Evolutionary conservation across 2,888 invertebrate genomes (phyloP), one percentile per base, ranked within the genome.

Genomic region (Deilephila elpenor): DNA sequence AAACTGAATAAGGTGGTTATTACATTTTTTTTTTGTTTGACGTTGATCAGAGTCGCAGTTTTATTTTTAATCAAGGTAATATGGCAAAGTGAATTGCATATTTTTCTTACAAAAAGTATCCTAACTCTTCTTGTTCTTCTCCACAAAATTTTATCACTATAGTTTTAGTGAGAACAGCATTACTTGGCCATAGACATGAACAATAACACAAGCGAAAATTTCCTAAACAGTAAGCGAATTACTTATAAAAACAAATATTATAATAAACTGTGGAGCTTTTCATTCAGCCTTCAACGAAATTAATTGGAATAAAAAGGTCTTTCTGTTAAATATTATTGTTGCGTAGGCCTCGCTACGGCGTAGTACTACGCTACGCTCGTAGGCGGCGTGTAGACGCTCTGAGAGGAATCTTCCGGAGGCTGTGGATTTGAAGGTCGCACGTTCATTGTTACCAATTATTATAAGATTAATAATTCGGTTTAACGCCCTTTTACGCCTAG

Each of bases 331-430:
- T 75, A 75, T 73, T 74, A 56, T 74, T 74, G 67, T 74, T 62
- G 56, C 73, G 75, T 74, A 73, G 73, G 72, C 64, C 59, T 25
- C 72, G 64, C 75, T 78, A 77, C 76, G 77, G 70, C 79, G 78
- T 79, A 79, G 79, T 80, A 80, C 78, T 78, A 80, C 78, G 78
- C 67, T 59, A 60, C 59, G 44, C 51, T 71, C 74, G 73, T 56
- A 51, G 73, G 29, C 32, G 51, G 20, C 70, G 51, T 25, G 72
- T 72, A 72, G 62, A 61, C 32, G n/a, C 37, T 19, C 72, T 61
- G 51, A 62, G 62, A 20, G 53, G 53, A 56, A 20, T 34, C 62
- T 44, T 62, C 53, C 62, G 32, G 62, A 51, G 72, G 61, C 53
- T 20, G 34, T 56, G 7, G 51, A 61, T 62, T 67, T 67, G 67